These are phyloP conservation scores for Ennomos fuscantarius DNA, from an alignment of 2,888 invertebrate genomes.

Conservation along the genomic window DNA sequence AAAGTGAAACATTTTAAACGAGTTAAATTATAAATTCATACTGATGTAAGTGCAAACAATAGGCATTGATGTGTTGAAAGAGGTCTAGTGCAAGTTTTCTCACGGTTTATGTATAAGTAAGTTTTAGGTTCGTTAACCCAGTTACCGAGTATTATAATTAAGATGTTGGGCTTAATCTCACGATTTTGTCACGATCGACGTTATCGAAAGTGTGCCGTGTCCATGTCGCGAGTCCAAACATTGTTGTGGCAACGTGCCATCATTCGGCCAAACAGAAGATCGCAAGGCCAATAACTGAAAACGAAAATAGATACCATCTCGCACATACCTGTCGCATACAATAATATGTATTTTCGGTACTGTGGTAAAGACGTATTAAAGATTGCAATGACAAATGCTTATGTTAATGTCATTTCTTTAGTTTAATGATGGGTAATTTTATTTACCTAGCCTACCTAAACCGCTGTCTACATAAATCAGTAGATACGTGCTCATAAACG, in stretches of 20 bases:
- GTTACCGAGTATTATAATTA: slow-evolving; percentile 77
- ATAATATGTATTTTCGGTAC: background rate
- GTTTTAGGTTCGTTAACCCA: slow-evolving; percentile 82
- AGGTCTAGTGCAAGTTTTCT: slow-evolving; percentile 65
- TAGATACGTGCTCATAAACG: background rate
- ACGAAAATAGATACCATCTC: slow-evolving; percentile 63
- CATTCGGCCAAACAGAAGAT: slow-evolving; percentile 63
- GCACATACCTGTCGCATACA: slow-evolving; percentile 30
- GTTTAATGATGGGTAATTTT: background rate
- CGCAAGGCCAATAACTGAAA: slow-evolving; percentile 77
- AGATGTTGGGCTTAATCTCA: slow-evolving; percentile 60
- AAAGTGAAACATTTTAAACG: slow-evolving; percentile 49
- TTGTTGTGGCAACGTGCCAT: slow-evolving; percentile 77
- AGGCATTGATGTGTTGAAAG: slow-evolving; percentile 67
- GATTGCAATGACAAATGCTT: too few species aligned
- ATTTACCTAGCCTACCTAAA: background rate
- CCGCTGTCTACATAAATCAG: background rate
- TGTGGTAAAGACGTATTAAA: background rate
- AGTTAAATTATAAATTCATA: slow-evolving; percentile 47
- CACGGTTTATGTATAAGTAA: slow-evolving; percentile 65
- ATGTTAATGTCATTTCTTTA: background rate
- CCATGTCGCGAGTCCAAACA: slow-evolving; percentile 62
- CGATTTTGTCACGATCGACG: slow-evolving; percentile 47
- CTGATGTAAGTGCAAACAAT: slow-evolving; percentile 59
- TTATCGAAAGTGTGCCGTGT: slow-evolving; percentile 70